Conservation (phyloP, 37 sponge, comb jelly and placozoan species). For the Theonella swinhoei region DNA sequence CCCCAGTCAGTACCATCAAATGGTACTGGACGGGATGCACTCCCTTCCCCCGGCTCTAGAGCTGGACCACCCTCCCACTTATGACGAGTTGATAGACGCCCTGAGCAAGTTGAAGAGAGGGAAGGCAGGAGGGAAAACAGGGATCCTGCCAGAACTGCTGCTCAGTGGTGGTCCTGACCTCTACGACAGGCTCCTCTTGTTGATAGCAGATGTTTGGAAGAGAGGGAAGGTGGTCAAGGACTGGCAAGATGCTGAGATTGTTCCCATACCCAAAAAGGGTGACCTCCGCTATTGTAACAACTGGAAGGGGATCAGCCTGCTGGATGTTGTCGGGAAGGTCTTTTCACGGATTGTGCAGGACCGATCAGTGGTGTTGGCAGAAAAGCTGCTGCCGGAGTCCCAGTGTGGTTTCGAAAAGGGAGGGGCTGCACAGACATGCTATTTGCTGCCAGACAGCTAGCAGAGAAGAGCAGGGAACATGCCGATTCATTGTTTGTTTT, state of each 20-base stretch:
- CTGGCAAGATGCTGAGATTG: slow-evolving; percentile 35
- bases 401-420: slow-evolving; percentile 58
- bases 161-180: slow-evolving; percentile 28
- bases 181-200: slow-evolving; percentile 25
- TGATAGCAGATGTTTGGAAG: slow-evolving; percentile 38
- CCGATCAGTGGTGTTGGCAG: slow-evolving; percentile 24
- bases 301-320: too few relatives aligned
- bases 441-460: slow-evolving; percentile 36
- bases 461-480: slow-evolving; percentile 53
- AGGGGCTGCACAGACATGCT: slow-evolving; percentile 42
- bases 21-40: slow-evolving; percentile 6
- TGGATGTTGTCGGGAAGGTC: slow-evolving; percentile 49
- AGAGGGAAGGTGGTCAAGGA: slow-evolving; percentile 23
- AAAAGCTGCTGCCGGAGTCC: slow-evolving; percentile 43
- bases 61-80: slow-evolving; percentile 37
- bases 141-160: slow-evolving; percentile 41
- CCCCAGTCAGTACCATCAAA: slow-evolving; percentile 8
- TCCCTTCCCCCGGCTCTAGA: not conserved
- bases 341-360: slow-evolving; percentile 52
- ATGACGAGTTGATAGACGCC: slow-evolving; percentile 19
- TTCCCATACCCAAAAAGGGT: slow-evolving; percentile 41
- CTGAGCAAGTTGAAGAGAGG: slow-evolving; percentile 30
- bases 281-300: slow-evolving; percentile 4
- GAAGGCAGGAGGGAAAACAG: slow-evolving; percentile 39
- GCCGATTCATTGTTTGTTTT: slow-evolving; percentile 21